Base-by-base conservation (phyloP, 2,888 invertebrate genomes). In the Hyppa rectilinea region DNA sequence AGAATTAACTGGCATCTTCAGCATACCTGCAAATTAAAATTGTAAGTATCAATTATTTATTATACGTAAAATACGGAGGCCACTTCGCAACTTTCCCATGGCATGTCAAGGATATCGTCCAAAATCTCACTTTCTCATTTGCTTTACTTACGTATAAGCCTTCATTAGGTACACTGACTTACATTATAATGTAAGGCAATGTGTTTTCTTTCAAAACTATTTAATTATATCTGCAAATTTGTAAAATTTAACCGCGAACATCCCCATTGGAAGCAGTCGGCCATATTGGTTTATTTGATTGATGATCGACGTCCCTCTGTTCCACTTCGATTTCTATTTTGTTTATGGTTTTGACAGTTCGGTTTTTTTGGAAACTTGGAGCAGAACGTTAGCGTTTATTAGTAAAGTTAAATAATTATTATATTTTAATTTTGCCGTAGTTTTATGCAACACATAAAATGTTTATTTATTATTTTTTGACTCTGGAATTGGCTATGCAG, bases 1-100 rank as follows among this genome's bases (percentile, higher is more conserved):
- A 91, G 93, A 93, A 88, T 95, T 95, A 92, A 95, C 93, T 95
- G 95, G 96, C 96, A 96, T 96, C 95, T 96, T 96, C 95, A 95
- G 96, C 87, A 94, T 90, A 95, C 95, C 96, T 96, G 93, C 20
- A 91, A 94, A 82, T 78, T 64, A 80, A 81, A 61, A 70, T 67
- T 40, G 52, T 74, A 73, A 58, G 43, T 75, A 77, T 76, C 47
- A 82, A n/a, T n/a, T n/a, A n/a, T n/a, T 10, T 36, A 72, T 71
- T 72, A 73, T 3, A 81, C 68, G 78, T 71, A 78, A 86, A 86
- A 86, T 88, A 86, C 82, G 72, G 84, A 87, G 87, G 86, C 87
- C 85, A 88, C 87, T 86, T 84, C 78, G 80, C 83, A 90, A 92
- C 91, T 92, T 93, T 92, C 92, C 84, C 87, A 88, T 89, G 89